Evolutionary conservation across 2,797 vertebrate species (phyloP).

Genomic region (Micropoecilia bifurca): DNA sequence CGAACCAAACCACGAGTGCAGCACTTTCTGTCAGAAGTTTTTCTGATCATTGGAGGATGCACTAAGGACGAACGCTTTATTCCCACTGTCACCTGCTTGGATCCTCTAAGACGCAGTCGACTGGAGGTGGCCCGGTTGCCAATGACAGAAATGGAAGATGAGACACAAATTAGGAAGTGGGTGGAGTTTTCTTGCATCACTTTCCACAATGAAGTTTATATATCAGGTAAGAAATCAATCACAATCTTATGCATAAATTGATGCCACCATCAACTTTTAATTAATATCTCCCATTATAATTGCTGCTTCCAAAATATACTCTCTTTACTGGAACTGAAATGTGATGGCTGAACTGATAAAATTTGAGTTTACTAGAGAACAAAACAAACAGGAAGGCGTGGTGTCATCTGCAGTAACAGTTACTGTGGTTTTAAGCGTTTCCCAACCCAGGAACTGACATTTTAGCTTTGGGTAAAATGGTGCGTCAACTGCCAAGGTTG

Average conservation of each 20-base stretch:
- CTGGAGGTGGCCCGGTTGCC: conserved; percentile 95
- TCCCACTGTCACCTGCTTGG: conserved; percentile 94
- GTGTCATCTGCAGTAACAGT: neutral
- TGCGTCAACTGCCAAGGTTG: neutral
- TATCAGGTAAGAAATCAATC: conserved; percentile 85
- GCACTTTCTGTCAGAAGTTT: conserved; percentile 96
- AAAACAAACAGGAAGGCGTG: conserved; percentile 25
- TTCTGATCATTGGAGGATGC: conserved; percentile 97
- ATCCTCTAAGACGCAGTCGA: conserved; percentile 93
- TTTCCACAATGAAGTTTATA: conserved; percentile 95
- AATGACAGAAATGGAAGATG: conserved; percentile 88
- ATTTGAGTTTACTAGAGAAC: neutral
- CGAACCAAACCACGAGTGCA: conserved; percentile 93
- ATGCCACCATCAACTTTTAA: neutral
- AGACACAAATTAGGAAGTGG: conserved; percentile 93
- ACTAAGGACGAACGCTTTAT: conserved; percentile 96
- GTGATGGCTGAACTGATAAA: neutral
- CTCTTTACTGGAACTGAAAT: neutral
- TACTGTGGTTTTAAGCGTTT: conserved; percentile 60
- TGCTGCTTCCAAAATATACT: neutral
- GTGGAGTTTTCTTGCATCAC: conserved; percentile 97
- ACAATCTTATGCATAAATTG: neutral
- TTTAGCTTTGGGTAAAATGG: neutral
- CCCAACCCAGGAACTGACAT: conserved; percentile 49
- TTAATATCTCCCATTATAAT: neutral